Evolutionary conservation across 2,888 invertebrate species (phyloP), one percentile per base, ranked within the genome.

Genomic region (Ectemnius lituratus): DNA sequence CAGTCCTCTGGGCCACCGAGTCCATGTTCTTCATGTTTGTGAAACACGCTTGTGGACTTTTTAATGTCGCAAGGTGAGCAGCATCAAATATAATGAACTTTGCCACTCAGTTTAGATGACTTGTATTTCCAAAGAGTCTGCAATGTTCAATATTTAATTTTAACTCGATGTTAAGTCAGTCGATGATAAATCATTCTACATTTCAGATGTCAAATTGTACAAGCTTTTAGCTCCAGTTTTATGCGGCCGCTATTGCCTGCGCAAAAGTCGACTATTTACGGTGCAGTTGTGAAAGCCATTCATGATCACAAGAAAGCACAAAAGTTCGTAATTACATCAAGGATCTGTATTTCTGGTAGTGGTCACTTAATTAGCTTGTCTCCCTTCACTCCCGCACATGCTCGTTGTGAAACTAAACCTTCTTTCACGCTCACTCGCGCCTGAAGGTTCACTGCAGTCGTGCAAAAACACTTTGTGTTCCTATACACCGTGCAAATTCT

Each of bases 1-100:
- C 52, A 2, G 16, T 16, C 2, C 16, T 52, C 16, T 52, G n/a
- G 6, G n/a, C 52, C 13, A 52, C 52, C 16, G 52, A 52, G 52
- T 16, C 16, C 5, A 52, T 52, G 52, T 52, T 14, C 52, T 52
- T 52, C 16, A 52, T 52, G 52, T 8, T 4, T 16, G 52, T 52
- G 52, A 14, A 52, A 52, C 52, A 52, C 6, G 52, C 52, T 16
- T 16, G 16, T 52, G 52, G 16, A 52, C 16, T 52, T 5, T 52
- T 52, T 52, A 14, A 52, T 16, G 16, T 52, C 13, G 52, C 52
- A 4, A 52, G 52, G 52, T 52, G 52, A 52, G 52, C 52, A 52
- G 2, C 8, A 37, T 37, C 49, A 49, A 16, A 49, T 49, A 49
- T 2, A 6, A 49, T 14, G 3, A 11, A 16, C 16, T 16, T 5